Conservation (phyloP, 1,140 invertebrate genomes). For the Chionoecetes opilio region DNA sequence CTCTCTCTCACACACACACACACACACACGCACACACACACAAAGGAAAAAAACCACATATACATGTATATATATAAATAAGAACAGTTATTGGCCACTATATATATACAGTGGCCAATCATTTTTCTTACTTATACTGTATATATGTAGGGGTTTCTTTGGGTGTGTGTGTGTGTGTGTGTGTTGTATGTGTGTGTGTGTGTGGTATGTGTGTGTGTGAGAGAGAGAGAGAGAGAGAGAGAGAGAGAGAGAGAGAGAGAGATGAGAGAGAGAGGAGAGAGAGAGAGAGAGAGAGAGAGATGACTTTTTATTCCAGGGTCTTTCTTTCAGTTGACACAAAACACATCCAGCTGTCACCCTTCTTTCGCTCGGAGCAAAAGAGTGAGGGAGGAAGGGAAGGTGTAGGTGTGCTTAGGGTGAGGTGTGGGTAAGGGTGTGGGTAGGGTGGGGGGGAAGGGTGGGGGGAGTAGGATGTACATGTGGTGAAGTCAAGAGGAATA, state of each 20-base stretch:
- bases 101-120: too few relatives aligned
- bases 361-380: background rate
- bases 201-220: background rate
- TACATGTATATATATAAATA: too few relatives aligned
- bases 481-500: background rate
- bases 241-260: slow-evolving; percentile 25
- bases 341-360: background rate
- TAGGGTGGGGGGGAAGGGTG: too few relatives aligned
- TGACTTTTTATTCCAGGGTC: background rate
- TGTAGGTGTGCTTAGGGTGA: background rate
- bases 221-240: too few relatives aligned
- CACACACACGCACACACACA: too few relatives aligned
- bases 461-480: background rate
- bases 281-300: too few relatives aligned
- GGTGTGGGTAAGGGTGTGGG: background rate
- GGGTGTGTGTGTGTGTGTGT: background rate
- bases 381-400: background rate
- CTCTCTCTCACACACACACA: too few relatives aligned
- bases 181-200: background rate
- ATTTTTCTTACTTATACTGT: too few relatives aligned
- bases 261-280: background rate
- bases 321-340: background rate
- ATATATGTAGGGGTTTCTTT: background rate
- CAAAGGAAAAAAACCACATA: too few relatives aligned
- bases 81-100: too few relatives aligned